Evolutionary conservation across 2,113 vertebrate genomes (phyloP).

Genomic region (Dasyurus viverrinus): DNA sequence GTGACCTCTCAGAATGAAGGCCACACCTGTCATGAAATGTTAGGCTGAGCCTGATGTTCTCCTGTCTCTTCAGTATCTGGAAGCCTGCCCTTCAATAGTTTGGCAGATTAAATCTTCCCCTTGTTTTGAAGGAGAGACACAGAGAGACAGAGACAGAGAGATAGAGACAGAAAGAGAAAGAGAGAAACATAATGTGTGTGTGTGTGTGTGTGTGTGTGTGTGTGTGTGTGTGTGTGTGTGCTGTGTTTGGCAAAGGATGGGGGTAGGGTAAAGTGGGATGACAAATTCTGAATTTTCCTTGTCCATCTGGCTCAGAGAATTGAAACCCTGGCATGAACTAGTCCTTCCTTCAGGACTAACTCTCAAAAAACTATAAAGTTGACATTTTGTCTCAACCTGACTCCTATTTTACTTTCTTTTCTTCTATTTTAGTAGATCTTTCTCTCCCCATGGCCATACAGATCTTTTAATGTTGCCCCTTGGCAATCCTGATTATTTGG

Average conservation of each 20-base stretch:
- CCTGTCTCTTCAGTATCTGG: not conserved
- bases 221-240: no score
- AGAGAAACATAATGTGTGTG: not conserved
- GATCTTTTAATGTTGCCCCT: not conserved
- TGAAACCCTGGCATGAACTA: not conserved
- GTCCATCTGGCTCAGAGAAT: not conserved
- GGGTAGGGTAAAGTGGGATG: not conserved
- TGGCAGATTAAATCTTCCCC: not conserved
- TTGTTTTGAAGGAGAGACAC: not conserved
- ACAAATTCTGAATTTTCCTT: no score
- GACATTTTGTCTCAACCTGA: not conserved
- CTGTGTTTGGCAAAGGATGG: not conserved
- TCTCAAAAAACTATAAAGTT: not conserved
- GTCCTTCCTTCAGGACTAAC: not conserved
- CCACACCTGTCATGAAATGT: not conserved
- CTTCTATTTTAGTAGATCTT: not conserved
- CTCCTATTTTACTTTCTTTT: not conserved
- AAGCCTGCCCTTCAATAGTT: not conserved
- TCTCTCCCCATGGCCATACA: not conserved
- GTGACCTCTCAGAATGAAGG: conserved; percentile 17
- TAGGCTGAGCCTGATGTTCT: not conserved
- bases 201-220: not conserved
- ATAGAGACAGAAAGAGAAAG: not conserved
- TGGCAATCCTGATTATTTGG: not conserved
- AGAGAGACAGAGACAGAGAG: no score